A percentile compares a stretch with the other conserved stretches of the same genome.
Evolutionary conservation across 2,113 vertebrate species (phyloP).

Genomic region (Amphiprion ocellaris): DNA sequence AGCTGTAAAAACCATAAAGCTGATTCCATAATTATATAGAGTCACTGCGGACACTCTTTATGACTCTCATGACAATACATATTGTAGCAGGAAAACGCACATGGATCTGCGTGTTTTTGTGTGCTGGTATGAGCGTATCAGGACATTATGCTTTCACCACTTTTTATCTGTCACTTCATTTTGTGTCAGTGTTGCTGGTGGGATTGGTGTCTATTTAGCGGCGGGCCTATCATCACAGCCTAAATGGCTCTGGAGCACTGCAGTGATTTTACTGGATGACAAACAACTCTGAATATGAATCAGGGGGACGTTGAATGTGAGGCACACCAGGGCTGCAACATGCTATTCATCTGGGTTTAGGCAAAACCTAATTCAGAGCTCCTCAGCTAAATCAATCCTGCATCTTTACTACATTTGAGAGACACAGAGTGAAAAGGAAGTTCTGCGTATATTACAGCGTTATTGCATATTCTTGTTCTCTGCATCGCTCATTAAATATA

Average conservation of each 20-base stretch:
- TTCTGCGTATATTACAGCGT: too few relatives aligned
- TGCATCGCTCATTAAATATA: too few relatives aligned
- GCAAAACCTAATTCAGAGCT: slow-evolving; percentile 27
- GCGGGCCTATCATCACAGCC: slow-evolving; percentile 59
- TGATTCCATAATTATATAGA: slow-evolving; percentile 74
- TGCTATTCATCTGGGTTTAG: slow-evolving; percentile 29
- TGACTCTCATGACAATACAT: slow-evolving; percentile 60
- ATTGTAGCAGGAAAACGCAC: slow-evolving; percentile 30
- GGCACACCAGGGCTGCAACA: slow-evolving; percentile 18
- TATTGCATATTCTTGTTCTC: too few relatives aligned
- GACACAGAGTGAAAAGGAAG: too few relatives aligned
- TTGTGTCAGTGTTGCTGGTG: slow-evolving; percentile 60
- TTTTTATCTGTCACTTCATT: slow-evolving; percentile 59
- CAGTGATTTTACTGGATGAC: slow-evolving; percentile 66
- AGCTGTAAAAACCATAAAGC: slow-evolving; percentile 82
- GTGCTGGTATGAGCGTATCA: slow-evolving; percentile 5
- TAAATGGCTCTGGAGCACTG: slow-evolving; percentile 63
- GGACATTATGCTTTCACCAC: slow-evolving; percentile 8
- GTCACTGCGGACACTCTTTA: slow-evolving; percentile 72
- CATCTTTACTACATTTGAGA: neutral
- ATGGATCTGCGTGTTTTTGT: slow-evolving; percentile 1
- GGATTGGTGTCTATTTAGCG: slow-evolving; percentile 64
- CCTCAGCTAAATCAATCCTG: slow-evolving; percentile 19
- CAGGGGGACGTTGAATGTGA: slow-evolving; percentile 43
- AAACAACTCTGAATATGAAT: slow-evolving; percentile 69